Evolutionary conservation across 2,797 vertebrate genomes (phyloP).

Genomic region (Monodelphis domestica): DNA sequence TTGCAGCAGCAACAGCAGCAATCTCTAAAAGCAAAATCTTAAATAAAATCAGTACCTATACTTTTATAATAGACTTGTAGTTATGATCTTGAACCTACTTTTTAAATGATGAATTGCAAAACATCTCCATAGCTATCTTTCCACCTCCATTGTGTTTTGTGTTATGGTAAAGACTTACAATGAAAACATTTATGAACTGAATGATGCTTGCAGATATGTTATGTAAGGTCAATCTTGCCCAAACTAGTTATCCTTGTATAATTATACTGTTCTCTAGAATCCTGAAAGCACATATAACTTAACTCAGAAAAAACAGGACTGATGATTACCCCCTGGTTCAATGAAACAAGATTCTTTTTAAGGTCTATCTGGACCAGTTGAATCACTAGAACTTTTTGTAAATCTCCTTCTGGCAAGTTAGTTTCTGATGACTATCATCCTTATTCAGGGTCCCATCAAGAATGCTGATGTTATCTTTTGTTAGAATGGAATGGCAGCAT

Average conservation of each 20-base stretch:
- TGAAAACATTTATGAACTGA: slow-evolving; percentile 8
- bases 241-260: slow-evolving; percentile 2
- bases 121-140: neutral
- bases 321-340: neutral
- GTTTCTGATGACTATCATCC: neutral
- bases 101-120: slow-evolving; percentile 34
- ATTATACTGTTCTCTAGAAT: neutral
- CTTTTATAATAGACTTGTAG: slow-evolving; percentile 22
- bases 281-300: neutral
- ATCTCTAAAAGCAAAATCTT: neutral
- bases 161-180: neutral
- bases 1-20: neutral
- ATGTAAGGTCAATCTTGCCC: slow-evolving; percentile 6
- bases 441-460: neutral
- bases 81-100: slow-evolving; percentile 50
- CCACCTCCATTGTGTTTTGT: neutral
- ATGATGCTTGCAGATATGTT: neutral
- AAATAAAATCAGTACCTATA: neutral
- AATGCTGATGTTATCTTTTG: neutral
- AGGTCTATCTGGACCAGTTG: slow-evolving; percentile 27
- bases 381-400: slow-evolving; percentile 2
- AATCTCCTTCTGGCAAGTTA: neutral
- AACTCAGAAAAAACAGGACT: neutral
- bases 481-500: neutral
- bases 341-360: slow-evolving; percentile 34